Base-by-base conservation (phyloP, 1,140 invertebrate species). In the Apis dorsata region DNA sequence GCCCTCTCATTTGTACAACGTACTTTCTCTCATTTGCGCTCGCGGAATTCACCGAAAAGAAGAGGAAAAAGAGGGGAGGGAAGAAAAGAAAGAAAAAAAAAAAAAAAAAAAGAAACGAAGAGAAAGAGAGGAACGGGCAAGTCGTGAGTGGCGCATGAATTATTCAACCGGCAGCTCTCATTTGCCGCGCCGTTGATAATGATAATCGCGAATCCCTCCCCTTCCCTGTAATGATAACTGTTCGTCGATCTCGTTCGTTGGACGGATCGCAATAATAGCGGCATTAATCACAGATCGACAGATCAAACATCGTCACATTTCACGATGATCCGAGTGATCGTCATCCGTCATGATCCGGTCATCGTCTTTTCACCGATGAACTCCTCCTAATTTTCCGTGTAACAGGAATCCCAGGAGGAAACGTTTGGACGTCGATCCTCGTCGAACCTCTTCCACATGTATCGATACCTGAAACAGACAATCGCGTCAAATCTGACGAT, bases 381-480 rank as follows among this genome's bases (percentile, higher is more conserved):
- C 19, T 53, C n/a, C 15, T 9, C 21, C 44, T n/a, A 21, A 12
- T 10, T 81, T 9, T 78, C 80, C 53, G 19, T 24, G 76, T 59
- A 79, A 65, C 66, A 85, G 34, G 28, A 83, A 72, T 60, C 79
- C 86, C 62, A 84, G 70, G 21, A 51, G 59, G 53, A 76, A 74
- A 12, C 74, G 78, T 44, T 76, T 66, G 62, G 63, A 63, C 34
- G 74, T 51, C 62, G 80, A 53, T 60, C 85, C 53, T 34, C 83
- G 69, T 15, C 34, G 34, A 34, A 83, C 53, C 21, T 81, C 83
- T 62, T 88, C 86, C 53, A 85, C 71, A 60, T 62, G 44, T 85
- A 88, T 53, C 84, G 88, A 71, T 87, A 90, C 85, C 90, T 91
- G 86, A 8, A 91, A 90, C 88, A 90, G 13, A 86, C 34, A 4